Base-by-base conservation (phyloP, 2,113 vertebrate genomes). In the Mustela nigripes region DNA sequence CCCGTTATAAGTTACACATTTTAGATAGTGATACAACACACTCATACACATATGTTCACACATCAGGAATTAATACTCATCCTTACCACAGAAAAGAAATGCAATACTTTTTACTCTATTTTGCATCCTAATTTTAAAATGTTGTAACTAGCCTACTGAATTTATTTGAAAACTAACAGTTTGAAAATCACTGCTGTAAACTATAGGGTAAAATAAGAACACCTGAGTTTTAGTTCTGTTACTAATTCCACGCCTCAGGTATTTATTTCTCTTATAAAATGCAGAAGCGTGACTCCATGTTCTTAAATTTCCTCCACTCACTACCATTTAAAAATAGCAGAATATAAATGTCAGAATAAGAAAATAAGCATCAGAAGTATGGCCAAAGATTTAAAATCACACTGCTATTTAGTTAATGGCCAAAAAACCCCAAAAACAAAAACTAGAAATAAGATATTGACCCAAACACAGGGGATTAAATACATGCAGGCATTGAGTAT, bases 91-190 rank as follows among this genome's bases (percentile, higher is more conserved):
- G 33, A 7, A 63, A 89, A 87, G 28, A 33, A 56, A 8, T 83
- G 22, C 3, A 9, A 42, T 39, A 85, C 2, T 45, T 88, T 92
- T 87, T 91, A 95, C 26, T 94, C 39, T 86, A 81, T 19, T 92
- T 87, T 58, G 63, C 50, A 53, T 88, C 6, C n/a, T 89, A 92
- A 92, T 53, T 69, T 91, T 24, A 95, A 96, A 96, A 81, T 88
- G 33, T 8, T 78, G 9, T 50, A 36, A 42, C 60, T 94, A 63
- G 84, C 5, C 39, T 80, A 95, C 22, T 65, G 69, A 74, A 56
- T 4, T 78, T 15, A 94, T 53, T 80, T 88, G 11, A 83, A 95
- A 95, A 79, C 7, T 39, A 60, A 62, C 1, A 95, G 22, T 94
- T 39, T 97, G 11, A 89, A 95, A 89, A 95, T 56, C 65, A 45